These are phyloP conservation scores for Umimayanthus chanpuru DNA, from an alignment of 92 coral and sea anemone genomes.

Conservation along the genomic window DNA sequence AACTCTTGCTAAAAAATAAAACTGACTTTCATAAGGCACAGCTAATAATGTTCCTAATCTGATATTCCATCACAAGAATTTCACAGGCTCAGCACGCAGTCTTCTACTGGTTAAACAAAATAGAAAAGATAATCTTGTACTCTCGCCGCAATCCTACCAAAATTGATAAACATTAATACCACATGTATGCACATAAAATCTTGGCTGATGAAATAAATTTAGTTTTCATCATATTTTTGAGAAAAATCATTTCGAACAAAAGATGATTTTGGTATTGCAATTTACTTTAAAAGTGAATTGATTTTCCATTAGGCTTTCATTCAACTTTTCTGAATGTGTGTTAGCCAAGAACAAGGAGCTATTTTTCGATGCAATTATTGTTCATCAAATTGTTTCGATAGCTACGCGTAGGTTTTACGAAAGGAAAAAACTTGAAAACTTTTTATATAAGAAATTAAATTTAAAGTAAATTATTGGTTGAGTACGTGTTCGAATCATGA, in stretches of 20 bases:
- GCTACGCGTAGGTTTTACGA: neutral
- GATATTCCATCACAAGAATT: constrained; percentile 18
- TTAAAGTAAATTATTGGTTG: neutral
- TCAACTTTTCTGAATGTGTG: neutral
- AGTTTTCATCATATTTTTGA: neutral
- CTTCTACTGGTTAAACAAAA: constrained; percentile 19
- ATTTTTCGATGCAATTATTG: neutral
- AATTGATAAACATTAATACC: constrained; percentile 9
- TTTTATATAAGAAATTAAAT: neutral
- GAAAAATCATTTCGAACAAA: neutral
- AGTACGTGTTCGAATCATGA: neutral
- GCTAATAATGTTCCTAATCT: neutral
- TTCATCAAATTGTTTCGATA: neutral
- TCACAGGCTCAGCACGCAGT: constrained; percentile 35
- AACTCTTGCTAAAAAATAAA: neutral
- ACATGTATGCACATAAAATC: neutral
- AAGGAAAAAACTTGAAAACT: neutral
- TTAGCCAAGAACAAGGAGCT: no score
- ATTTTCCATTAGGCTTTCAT: neutral
- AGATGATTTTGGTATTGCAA: neutral
- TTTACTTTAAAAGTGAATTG: neutral
- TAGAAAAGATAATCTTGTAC: constrained; percentile 20
- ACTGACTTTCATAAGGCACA: neutral
- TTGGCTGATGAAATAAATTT: neutral
- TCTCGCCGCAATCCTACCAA: constrained; percentile 14